phyloP scores from a whole-genome alignment of 2,888 invertebrate genomes.

The Drosophila suboccidentalis region DNA sequence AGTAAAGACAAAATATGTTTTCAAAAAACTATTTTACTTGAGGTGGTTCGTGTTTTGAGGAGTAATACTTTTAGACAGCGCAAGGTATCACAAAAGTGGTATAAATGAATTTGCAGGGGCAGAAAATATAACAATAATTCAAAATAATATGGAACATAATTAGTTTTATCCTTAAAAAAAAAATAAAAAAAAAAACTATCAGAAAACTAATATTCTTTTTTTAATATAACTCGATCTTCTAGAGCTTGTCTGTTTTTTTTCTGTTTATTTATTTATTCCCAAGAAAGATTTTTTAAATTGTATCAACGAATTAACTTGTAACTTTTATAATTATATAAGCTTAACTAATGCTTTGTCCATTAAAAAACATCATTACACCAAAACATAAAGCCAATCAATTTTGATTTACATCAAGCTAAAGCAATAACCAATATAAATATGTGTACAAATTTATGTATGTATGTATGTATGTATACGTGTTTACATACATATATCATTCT shows the following conservation, averaged over 20 bases:
- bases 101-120: no score
- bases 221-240: neutral
- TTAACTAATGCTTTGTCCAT: slow-evolving; percentile 45
- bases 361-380: slow-evolving; percentile 67
- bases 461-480: neutral
- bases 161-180: neutral
- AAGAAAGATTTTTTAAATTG: neutral
- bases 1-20: no score
- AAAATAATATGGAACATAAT: no score
- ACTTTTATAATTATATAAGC: neutral
- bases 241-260: no score
- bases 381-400: slow-evolving; percentile 65
- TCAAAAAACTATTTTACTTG: no score
- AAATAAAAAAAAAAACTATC: neutral
- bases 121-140: no score
- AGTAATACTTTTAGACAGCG: no score
- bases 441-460: neutral
- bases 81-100: no score
- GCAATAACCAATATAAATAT: slow-evolving; percentile 22
- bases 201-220: neutral
- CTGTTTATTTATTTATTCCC: neutral
- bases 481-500: slow-evolving; percentile 56
- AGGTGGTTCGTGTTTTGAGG: no score
- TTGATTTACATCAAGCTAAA: slow-evolving; percentile 66
- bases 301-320: neutral